phyloP scores from a whole-genome alignment of 1,140 invertebrate species.

The Agrypnia vestita region DNA sequence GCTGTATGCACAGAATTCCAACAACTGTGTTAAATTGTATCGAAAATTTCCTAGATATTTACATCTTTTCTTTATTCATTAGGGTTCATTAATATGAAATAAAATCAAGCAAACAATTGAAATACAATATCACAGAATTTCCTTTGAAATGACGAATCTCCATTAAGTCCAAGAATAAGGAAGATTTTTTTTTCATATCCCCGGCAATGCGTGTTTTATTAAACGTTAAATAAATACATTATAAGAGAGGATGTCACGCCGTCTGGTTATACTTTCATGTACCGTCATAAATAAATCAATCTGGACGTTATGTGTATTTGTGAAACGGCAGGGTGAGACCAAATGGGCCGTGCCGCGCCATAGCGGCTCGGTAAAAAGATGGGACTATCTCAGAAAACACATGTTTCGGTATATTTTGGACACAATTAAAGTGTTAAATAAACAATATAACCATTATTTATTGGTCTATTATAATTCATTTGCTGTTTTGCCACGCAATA shows the following conservation, averaged over 20 bases:
- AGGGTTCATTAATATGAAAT: too few relatives aligned
- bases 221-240: slow-evolving; percentile 46
- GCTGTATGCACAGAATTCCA: too few relatives aligned
- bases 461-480: slow-evolving; percentile 12
- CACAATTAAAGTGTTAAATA: slow-evolving; percentile 31
- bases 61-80: too few relatives aligned
- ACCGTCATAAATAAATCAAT: slow-evolving; percentile 57
- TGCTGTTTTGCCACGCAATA: not conserved
- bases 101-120: too few relatives aligned
- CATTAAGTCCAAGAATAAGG: not conserved
- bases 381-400: slow-evolving; percentile 27
- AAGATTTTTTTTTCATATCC: not conserved
- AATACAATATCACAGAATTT: too few relatives aligned
- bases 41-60: too few relatives aligned
- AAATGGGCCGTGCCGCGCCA: slow-evolving; percentile 56
- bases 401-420: slow-evolving; percentile 28
- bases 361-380: slow-evolving; percentile 29
- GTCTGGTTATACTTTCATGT: slow-evolving; percentile 38
- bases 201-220: slow-evolving; percentile 33
- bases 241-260: slow-evolving; percentile 47
- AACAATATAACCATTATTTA: slow-evolving; percentile 27
- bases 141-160: too few relatives aligned
- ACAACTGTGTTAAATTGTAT: too few relatives aligned
- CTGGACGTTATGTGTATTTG: slow-evolving; percentile 56
- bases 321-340: slow-evolving; percentile 51